Evolutionary conservation across 2,113 vertebrate species (phyloP).

Genomic region (Psammodynastes pulverulentus): DNA sequence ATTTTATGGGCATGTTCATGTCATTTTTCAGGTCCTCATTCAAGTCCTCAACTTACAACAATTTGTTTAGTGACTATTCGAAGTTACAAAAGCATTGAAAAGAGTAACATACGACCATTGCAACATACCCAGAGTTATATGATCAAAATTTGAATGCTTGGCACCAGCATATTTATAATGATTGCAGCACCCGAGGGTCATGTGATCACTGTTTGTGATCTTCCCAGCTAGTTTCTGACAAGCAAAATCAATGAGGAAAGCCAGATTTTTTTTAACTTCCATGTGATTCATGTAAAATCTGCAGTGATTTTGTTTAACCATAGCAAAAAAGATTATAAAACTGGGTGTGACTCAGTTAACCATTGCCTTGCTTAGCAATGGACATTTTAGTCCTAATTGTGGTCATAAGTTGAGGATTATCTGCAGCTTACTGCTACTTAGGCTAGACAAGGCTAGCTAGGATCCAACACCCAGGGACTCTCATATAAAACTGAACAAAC

Average conservation of each 20-base stretch:
- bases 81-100: background rate
- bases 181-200: background rate
- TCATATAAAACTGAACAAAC: background rate
- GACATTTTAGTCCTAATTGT: background rate
- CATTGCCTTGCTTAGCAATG: background rate
- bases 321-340: background rate
- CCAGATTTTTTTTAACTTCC: background rate
- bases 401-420: background rate
- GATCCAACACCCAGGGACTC: background rate
- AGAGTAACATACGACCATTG: background rate
- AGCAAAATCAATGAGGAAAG: background rate
- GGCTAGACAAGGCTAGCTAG: background rate
- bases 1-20: background rate
- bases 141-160: background rate
- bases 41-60: background rate
- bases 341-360: background rate
- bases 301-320: background rate
- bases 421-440: background rate
- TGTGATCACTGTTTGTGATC: background rate
- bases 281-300: background rate
- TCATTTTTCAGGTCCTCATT: too few species aligned
- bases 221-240: background rate
- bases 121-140: background rate
- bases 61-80: background rate
- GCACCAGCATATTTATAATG: background rate